These are phyloP conservation scores for Phymastichus coffea DNA, from an alignment of 1,140 invertebrate genomes.

Conservation along the genomic window DNA sequence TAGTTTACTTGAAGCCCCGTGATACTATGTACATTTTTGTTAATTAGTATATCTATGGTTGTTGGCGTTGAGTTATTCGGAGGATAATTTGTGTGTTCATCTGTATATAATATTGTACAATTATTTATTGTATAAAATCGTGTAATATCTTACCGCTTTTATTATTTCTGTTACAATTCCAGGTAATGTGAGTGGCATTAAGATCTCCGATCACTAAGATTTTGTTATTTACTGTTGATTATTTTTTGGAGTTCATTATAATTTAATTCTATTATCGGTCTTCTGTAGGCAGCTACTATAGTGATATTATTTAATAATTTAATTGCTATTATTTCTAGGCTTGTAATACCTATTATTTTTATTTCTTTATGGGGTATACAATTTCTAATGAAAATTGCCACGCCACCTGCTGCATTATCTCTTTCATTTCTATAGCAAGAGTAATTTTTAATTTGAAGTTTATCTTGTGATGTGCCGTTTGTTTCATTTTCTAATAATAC, in stretches of 20 bases:
- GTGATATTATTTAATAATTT: conserved; percentile 29
- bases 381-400: conserved; percentile 33
- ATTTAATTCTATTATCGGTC: conserved; percentile 25
- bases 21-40: no score
- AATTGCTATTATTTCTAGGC: conserved; percentile 23
- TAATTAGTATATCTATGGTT: conserved; percentile 31
- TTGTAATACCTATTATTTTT: conserved; percentile 2
- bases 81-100: conserved; percentile 33
- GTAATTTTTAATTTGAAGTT: conserved; percentile 31
- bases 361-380: conserved; percentile 13
- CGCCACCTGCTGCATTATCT: conserved; percentile 24
- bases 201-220: conserved; percentile 36
- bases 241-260: conserved; percentile 24
- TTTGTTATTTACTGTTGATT: conserved; percentile 27
- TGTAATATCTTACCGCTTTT: conserved; percentile 26
- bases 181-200: conserved; percentile 33
- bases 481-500: conserved; percentile 36
- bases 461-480: conserved; percentile 18
- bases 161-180: conserved; percentile 34
- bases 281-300: conserved; percentile 33
- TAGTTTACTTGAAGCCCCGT: no score
- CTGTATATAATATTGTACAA: conserved; percentile 19
- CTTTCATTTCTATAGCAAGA: conserved; percentile 29
- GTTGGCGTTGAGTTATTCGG: conserved; percentile 23
- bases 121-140: conserved; percentile 21